phyloP scores from a whole-genome alignment of 2,797 vertebrate genomes.

The Gephyroberyx darwinii region DNA sequence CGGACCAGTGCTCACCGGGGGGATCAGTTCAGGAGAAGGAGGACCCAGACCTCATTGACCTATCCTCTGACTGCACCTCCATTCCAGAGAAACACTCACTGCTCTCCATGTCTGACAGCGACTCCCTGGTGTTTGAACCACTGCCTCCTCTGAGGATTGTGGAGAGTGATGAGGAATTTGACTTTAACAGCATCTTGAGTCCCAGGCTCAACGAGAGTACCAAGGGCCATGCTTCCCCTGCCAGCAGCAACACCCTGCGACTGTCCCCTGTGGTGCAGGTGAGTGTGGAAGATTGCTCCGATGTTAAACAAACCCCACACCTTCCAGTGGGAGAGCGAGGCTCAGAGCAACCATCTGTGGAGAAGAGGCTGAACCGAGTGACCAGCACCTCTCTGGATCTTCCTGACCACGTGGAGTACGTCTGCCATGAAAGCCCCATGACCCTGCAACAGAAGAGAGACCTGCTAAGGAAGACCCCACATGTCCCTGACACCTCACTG shows the following conservation, averaged over 20 bases:
- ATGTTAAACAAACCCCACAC: slow-evolving; percentile 77
- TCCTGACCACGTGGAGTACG: slow-evolving; percentile 68
- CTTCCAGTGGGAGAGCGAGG: slow-evolving; percentile 58
- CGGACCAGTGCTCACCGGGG: slow-evolving; percentile 78
- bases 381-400: slow-evolving; percentile 76
- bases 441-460: slow-evolving; percentile 96
- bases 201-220: slow-evolving; percentile 74
- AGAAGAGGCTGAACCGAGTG: slow-evolving; percentile 56
- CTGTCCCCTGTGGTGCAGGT: slow-evolving; percentile 89
- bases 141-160: slow-evolving; percentile 96
- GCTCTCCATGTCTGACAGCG: slow-evolving; percentile 94
- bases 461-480: slow-evolving; percentile 89
- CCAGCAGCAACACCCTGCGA: slow-evolving; percentile 84
- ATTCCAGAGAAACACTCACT: slow-evolving; percentile 94
- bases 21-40: slow-evolving; percentile 82
- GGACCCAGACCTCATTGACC: slow-evolving; percentile 94
- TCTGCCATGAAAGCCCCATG: slow-evolving; percentile 85
- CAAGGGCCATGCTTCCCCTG: slow-evolving; percentile 77
- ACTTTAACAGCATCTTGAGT: slow-evolving; percentile 72
- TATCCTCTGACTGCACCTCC: slow-evolving; percentile 95
- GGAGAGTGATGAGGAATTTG: slow-evolving; percentile 96
- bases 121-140: slow-evolving; percentile 95
- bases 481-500: slow-evolving; percentile 88
- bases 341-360: slow-evolving; percentile 48
- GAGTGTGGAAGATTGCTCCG: slow-evolving; percentile 91